Evolutionary conservation across 92 coral and sea anemone species (phyloP), one percentile per base, ranked within the genome.

Genomic region (Paramuricea clavata): DNA sequence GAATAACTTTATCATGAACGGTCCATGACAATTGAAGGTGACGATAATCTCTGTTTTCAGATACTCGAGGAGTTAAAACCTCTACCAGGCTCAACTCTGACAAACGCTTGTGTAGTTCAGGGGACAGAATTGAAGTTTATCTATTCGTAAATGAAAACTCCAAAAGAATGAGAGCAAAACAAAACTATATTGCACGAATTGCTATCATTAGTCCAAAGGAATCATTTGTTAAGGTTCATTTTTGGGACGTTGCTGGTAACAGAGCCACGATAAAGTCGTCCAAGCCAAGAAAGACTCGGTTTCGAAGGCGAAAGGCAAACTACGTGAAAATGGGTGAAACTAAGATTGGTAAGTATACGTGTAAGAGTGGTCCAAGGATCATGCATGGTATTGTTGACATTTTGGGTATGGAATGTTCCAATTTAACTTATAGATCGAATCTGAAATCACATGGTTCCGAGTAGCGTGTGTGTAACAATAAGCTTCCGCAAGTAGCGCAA

Each of bases 281-380:
- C 59, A 59, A 35, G 34, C 27, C 67, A 79, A 59, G 47, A 25
- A 59, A 79, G 22, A 0, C 73, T 79, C 84, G 73, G 12, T 79
- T 79, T 43, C 71, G 33, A 57, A 61, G 23, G 39, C 41, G 84
- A 36, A 33, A 33, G 30, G 8, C 73, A 13, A 31, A 30, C 7
- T 79, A 59, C 36, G 67, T 22, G 13, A 79, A 59, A 41, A 54
- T 79, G 5, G 84, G 84, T 52, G 84, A 79, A 67, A 60, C 84
- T n/a, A 79, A 79, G 73, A 59, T 33, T 57, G 84, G 84, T 79
- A 79, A 61, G 84, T 43, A 22, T 32, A 10, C 5, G 10, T 39
- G 4, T 39, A 39, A 39, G 10, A 39, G 5, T 39, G 10, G 44
- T 39, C 4, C 44, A 39, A n/a, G n/a, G n/a, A n/a, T n/a, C 10